Base-by-base conservation (phyloP, 2,113 vertebrate genomes). In the Acanthisitta chloris region DNA sequence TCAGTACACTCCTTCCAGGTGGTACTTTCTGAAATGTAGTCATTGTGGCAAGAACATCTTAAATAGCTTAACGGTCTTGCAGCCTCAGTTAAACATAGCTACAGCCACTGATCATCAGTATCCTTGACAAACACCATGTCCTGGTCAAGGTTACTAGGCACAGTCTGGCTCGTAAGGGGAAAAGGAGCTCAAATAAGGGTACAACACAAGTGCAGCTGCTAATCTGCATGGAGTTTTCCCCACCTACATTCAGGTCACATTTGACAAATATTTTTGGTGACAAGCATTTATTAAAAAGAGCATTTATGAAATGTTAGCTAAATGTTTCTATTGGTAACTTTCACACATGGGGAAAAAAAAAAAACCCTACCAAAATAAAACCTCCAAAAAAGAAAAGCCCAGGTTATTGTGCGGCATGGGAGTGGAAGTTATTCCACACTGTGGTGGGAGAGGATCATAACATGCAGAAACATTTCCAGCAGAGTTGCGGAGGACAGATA, bases 11-110 rank as follows among this genome's bases (percentile, higher is more conserved):
- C 58, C 90, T 95, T 91, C 84, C 96, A 97, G 97, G 55, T 97
- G 97, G 94, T 77, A 94, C 92, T 96, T 96, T 97, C 95, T 96
- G 59, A 95, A 95, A 72, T n/a, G 19, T 79, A 83, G 64, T 93
- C 31, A 67, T 66, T 81, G 51, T 57, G 40, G 66, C 76, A 93
- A 95, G 67, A 94, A 88, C 72, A 77, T 93, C 80, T 92, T 65
- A 81, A 94, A 92, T 87, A 96, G 69, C 16, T 40, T 90, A 92
- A 95, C 43, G 3, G 69, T 86, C 80, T 88, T 78, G 33, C 19
- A 40, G 70, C 46, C 40, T 78, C 6, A 4, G 59, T 86, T 93
- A 86, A 90, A 83, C 67, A 58, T 31, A 93, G 46, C 17, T 61
- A 92, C 40, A n/a, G 65, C 36, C 40, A 17, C 81, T 62, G 78